Conservation (phyloP, 2,797 vertebrate genomes). For the Neosilurus hyrtlii region DNA sequence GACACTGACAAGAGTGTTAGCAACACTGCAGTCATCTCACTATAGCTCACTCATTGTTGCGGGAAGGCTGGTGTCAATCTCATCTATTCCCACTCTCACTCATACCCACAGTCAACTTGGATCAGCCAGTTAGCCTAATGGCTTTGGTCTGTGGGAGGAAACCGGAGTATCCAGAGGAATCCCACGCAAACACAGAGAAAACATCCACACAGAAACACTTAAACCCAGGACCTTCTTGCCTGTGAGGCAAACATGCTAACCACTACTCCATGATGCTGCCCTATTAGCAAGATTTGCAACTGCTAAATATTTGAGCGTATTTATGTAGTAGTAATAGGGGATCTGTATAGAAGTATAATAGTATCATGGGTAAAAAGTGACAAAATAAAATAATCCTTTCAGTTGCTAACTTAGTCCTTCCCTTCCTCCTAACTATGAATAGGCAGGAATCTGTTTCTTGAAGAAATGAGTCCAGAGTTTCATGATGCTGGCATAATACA, state of each 20-base stretch:
- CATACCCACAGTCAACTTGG: no score
- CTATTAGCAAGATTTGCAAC: neutral
- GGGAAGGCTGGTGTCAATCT: no score
- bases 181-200: no score
- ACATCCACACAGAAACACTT: no score
- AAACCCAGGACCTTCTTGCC: no score
- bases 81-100: no score
- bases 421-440: neutral
- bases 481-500: neutral
- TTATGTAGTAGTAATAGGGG: neutral
- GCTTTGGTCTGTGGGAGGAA: no score
- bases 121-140: no score
- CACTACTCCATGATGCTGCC: no score
- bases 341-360: neutral
- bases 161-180: no score
- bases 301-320: neutral
- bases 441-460: neutral
- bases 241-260: no score
- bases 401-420: neutral
- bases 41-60: no score
- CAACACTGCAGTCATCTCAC: neutral
- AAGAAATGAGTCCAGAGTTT: neutral
- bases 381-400: neutral
- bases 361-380: neutral
- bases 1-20: neutral